Evolutionary conservation across 2,797 vertebrate genomes (phyloP).

Genomic region (Falco biarmicus): DNA sequence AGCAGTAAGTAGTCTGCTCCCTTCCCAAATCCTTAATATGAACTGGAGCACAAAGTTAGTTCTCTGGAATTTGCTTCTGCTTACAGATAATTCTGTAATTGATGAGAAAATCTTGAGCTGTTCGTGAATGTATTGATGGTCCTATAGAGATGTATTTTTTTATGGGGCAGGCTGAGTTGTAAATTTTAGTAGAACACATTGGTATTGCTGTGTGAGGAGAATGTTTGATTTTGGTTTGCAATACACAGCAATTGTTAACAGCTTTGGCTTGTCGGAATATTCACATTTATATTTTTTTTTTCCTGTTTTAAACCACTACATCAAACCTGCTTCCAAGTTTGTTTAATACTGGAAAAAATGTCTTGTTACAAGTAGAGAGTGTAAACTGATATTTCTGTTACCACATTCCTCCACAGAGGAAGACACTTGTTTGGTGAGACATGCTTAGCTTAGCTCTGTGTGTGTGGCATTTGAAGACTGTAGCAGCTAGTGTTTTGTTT

Average conservation of each 20-base stretch:
- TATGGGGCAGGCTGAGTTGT: not conserved
- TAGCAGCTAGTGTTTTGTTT: not conserved
- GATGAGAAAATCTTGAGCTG: not conserved
- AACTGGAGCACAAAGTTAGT: not conserved
- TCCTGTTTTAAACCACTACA: not conserved
- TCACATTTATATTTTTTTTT: not conserved
- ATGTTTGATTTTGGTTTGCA: not conserved
- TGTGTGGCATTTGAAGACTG: not conserved
- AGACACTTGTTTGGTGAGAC: not conserved
- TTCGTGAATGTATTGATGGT: not conserved
- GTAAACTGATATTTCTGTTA: not conserved
- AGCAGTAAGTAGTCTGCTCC: not conserved
- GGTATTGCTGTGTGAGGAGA: not conserved
- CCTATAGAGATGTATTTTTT: not conserved
- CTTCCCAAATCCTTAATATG: not conserved
- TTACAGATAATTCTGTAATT: not conserved
- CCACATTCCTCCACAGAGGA: not conserved
- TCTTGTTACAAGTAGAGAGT: not conserved
- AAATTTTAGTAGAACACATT: not conserved
- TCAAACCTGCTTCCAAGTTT: not conserved
- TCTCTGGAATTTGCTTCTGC: not conserved
- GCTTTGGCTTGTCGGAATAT: not conserved
- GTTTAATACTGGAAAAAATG: not conserved
- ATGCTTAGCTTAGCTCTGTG: not conserved
- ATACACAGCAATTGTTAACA: not conserved